A percentile compares a stretch with the other conserved stretches of the same genome.
phyloP scores from a whole-genome alignment of 2,797 vertebrate species.

The Myiotriccus ornatus region DNA sequence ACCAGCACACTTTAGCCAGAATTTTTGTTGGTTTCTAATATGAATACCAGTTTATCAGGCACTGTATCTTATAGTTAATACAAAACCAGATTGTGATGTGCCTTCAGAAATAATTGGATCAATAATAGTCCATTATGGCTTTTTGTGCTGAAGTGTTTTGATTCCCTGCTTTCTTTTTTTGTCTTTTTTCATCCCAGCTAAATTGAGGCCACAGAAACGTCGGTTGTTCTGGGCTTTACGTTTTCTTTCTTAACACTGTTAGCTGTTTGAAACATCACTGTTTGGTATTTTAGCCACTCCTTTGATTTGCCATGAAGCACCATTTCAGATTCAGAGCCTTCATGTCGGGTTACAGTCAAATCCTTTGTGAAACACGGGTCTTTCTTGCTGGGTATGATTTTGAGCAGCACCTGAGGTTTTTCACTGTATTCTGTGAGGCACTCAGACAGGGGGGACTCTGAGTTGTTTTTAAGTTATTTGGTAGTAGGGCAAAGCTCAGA shows the following conservation, averaged over 20 bases:
- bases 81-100: background rate
- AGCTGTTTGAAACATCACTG: background rate
- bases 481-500: background rate
- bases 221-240: background rate
- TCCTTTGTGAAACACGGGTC: background rate
- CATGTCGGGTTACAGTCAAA: background rate
- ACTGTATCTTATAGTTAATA: background rate
- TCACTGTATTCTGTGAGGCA: background rate
- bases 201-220: background rate
- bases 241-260: background rate
- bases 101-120: background rate
- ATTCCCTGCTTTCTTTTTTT: no score
- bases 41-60: background rate
- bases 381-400: background rate
- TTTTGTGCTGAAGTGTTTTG: background rate
- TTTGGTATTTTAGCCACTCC: background rate
- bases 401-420: background rate
- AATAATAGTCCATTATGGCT: background rate
- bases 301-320: background rate
- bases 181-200: background rate
- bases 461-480: background rate
- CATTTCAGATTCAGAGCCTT: background rate
- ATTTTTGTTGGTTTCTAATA: background rate
- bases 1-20: fast-evolving
- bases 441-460: background rate